Base-by-base conservation (phyloP, 2,888 invertebrate genomes). In the Meghimatium bilineatum region DNA sequence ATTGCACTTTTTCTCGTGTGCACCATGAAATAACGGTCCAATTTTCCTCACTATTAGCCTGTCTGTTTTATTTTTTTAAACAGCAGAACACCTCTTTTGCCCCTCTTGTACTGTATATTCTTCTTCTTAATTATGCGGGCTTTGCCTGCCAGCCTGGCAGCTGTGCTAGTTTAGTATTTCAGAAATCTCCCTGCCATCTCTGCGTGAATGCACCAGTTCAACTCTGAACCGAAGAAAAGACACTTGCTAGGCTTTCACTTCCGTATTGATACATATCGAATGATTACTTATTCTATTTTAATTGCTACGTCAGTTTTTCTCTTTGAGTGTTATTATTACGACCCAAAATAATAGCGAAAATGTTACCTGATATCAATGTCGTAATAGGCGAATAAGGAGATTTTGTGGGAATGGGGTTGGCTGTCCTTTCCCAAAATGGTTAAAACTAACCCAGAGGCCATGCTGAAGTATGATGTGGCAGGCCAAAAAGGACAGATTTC, bases 161-260 rank as follows among this genome's bases (percentile, higher is more conserved):
- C 77, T 83, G 52, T 78, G 44, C 77, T 52, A 38, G 26, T 49
- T 26, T 71, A 34, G 67, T 77, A 77, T 69, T 66, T 66, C 29
- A 56, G 77, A 77, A 38, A 66, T 77, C 77, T 14, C 77, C 66
- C 12, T 56, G 76, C 56, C 20, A 34, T 77, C 20, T 44, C 63
- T 72, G n/a, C 26, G 14, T 56, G 72, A 38, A 34, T 72, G 78
- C 44, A 67, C 77, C 77, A 26, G 26, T 52, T 77, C 56, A 38
- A 49, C 69, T 36, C 75, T 69, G 26, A 49, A 36, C 69, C 77
- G n/a, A 34, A 3, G 52, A 34, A n/a, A 6, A 36, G 38, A 12
- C 69, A 49, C 67, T n/a, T 38, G 5, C 63, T 29, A 44, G 44
- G 44, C 44, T 44, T 12, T 5, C 44, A 44, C 12, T 12, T n/a